Base-by-base conservation (phyloP, 2,797 vertebrate genomes). In the Pseudomugil gertrudae region DNA sequence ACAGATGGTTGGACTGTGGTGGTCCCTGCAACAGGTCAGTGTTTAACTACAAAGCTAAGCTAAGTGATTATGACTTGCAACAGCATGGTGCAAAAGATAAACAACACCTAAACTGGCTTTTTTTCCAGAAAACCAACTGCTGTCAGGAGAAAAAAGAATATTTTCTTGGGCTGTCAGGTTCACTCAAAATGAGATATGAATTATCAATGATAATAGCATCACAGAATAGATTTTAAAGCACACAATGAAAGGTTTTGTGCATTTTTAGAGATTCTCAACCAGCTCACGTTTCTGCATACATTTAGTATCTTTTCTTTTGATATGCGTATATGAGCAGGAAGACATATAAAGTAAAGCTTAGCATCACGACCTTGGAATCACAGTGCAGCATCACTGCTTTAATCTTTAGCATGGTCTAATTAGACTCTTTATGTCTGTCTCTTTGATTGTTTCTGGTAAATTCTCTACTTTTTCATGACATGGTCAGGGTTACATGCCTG, bases 11-110 rank as follows among this genome's bases (percentile, higher is more conserved):
- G 52, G 76, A 55, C 66, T 32, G 64, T 21, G 21, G 69, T 33
- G 30, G 67, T 55, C 69, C 65, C 68, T 15, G 80, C 74, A 88
- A 87, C 86, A 86, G 72, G 86, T 87, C 74, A 52, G 43, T 47
- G 54, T 4, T 56, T 13, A 5, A 57, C 72, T 67, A 71, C 76
- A 77, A 77, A 84, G 76, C 56, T 35, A n/a, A 43, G 57, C 54
- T 75, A 74, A 82, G 63, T 74, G 66, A 69, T 66, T 54, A 67
- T 53, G 70, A 79, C 72, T 79, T 35, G 33, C 26, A 77, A 69
- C 63, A 73, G 70, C 63, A 15, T 29, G 59, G 50, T 30, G 62
- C 45, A 27, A 50, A 62, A 64, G 60, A 76, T 64, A 70, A 81
- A 79, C 54, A 81, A 43, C 72, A 71, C 47, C 55, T 73, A 63